Base-by-base conservation (phyloP, 1,140 invertebrate species). In the Brachystomella parvula region DNA sequence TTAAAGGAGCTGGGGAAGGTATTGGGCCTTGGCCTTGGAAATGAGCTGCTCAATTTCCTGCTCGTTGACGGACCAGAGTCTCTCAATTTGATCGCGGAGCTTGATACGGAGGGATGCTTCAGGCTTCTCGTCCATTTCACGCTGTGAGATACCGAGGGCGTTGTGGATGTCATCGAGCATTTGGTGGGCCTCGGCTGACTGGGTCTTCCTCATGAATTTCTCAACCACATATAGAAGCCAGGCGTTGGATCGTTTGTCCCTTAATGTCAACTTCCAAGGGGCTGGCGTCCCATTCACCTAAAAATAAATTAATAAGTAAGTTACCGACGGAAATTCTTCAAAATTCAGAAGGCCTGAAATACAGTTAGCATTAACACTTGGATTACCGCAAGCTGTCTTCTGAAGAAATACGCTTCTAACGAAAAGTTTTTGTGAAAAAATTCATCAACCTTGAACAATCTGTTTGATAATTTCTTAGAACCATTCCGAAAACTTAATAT, bases 71-170 rank as follows among this genome's bases (percentile, higher is more conserved):
- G 47, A 32, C 26, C 49, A 69, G 19, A 73, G 19, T 24, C 72
- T 67, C 66, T 69, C 47, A 39, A 73, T 68, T 57, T 70, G 69
- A 28, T 71, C 47, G 39, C 69, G 61, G 65, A 73, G 24, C 0
- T 64, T 73, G 47, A 73, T 21, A 32, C 62, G 61, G 33, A 73
- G 0, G 39, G 64, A 49, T 19, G 64, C 72, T n/a, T 64, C 29
- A 3, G 56, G 28, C 6, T 47, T 19, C 35, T 69, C 65, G 19
- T 71, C 63, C 63, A 64, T 61, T 58, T 71, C 53, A 30, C 72
- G 72, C 15, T 39, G n/a, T 53, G 67, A 21, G 57, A 70, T 70
- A 49, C 66, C 66, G 21, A 73, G 47, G 6, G 61, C 17, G 32
- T 53, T 61, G 19, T 60, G 30, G 62, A 72, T 61, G 33, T 70